Base-by-base conservation (phyloP, 2,797 vertebrate genomes). In the Eutrigla gurnardus region DNA sequence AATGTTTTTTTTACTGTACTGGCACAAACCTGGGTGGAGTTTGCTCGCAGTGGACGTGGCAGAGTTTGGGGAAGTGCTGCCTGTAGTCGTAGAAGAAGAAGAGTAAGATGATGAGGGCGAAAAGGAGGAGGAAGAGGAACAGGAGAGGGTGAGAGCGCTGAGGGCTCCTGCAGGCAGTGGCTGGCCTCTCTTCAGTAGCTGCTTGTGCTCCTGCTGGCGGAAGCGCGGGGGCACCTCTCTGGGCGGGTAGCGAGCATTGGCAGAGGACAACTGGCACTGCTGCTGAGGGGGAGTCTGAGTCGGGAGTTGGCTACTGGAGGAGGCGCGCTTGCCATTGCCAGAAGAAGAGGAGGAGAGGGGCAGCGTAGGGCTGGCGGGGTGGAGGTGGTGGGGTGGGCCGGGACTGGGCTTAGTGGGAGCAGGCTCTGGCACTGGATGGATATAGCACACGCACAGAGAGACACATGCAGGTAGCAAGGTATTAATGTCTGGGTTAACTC, bases 191-290 rank as follows among this genome's bases (percentile, higher is more conserved):
- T 97, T 98, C 94, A 99, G 92, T 80, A 98, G 95, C 96, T 98
- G 97, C 96, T 97, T 98, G 94, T 97, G 97, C 94, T 99, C 97
- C 92, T 98, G 97, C 94, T 98, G 97, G 93, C 97, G 96, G 94
- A 99, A 98, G 93, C 97, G 97, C 15, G 97, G 97, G 88, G 97
- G 97, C 93, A 98, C 96, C 96, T 99, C 97, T 55, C 97, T 96
- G 88, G 97, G 97, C 89, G 97, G 96, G 94, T 98, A 97, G 89
- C 96, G 96, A 93, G 96, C 93, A 64, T 95, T 95, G 88, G 95
- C 94, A 94, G 93, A 91, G 85, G 92, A 91, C 83, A 83, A 88
- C 89, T 87, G 91, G 86, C 91, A 93, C 91, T 86, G 93, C 78
- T 87, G 92, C 83, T 87, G 91, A 83, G 88, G 74, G 82, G 88